Base-by-base conservation (phyloP, 2,888 invertebrate genomes). In the Griposia aprilina region DNA sequence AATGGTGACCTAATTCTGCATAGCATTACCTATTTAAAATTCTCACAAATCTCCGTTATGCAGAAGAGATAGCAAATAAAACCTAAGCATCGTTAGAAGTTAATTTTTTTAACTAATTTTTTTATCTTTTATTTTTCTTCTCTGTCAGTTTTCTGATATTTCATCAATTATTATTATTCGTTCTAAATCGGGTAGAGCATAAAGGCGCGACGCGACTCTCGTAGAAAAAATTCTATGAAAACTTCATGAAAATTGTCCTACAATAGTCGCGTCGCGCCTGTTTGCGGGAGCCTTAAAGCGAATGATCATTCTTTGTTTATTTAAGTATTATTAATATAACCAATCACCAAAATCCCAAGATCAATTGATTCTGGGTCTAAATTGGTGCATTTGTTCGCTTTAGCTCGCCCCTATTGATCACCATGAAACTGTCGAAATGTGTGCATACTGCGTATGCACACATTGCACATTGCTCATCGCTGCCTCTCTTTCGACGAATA, bases 1-100 rank as follows among this genome's bases (percentile, higher is more conserved):
- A 71, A 20, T 57, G 10, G 23, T 75, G 48, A 77, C 57, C 55
- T 78, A 63, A 78, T 69, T 78, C 20, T 62, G 30, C 26, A 68
- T 23, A 26, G n/a, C n/a, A 20, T 48, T 67, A n/a, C n/a, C n/a
- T n/a, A 60, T 45, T 55, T 52, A 23, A 63, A 26, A 5, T 62
- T 15, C 36, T 36, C 26, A 30, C 30, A 63, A 65, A 67, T 63
- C 13, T 23, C 17, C 17, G 8, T 77, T 78, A 20, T 20, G 23
- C 15, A n/a, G 13, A 48, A 67, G 23, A 26, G 45, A 66, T 20
- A 15, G n/a, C 50, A 36, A 66, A 72, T 59, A 2, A 45, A 72
- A 59, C n/a, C 52, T 6, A 23, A 41, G 7, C 5, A 41, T 6
- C 2, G 41, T 41, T 41, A 5, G 41, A 5, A 7, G 41, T 41